Evolutionary conservation across 2,113 vertebrate species (phyloP), one percentile per base, ranked within the genome.

Genomic region (Synodontis membranacea): DNA sequence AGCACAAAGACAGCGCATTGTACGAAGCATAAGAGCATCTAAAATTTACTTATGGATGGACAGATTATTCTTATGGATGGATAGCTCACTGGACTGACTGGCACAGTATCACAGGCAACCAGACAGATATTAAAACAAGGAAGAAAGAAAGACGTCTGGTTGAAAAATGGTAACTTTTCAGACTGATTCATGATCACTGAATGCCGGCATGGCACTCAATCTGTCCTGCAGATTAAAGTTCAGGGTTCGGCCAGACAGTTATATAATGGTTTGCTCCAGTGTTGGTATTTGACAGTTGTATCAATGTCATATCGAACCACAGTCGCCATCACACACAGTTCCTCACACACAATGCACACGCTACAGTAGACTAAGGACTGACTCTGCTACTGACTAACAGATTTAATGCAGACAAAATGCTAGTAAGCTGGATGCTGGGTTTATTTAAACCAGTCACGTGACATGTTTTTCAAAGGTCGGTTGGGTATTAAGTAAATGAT

Each of bases 191-290:
- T 37, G 31, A 25, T 83, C 48, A 62, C 1, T 17, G 54, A 52
- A 21, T 17, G 2, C 21, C 76, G 83, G 68, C 39, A 60, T 84
- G 48, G 5, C 82, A 39, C 34, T 84, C n/a, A 5, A 25, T 52
- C 34, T 17, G 5, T 23, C 56, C 80, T 50, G 31, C 4, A 34
- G 8, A n/a, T 23, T 50, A 2, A 56, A 56, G 23, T 70, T 31
- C 23, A 54, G 23, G 21, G 66, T 72, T 84, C 25, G 31, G 37
- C 52, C 48, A 37, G 54, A 62, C 37, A 52, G 68, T 87, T 83
- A 83, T 39, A 56, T 46, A 87, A 87, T 11, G 8, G 14, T 37
- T 70, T 60, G 34, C 11, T 74, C 46, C 54, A 60, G 54, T 56
- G 21, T 4, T 28, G 70, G 68, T 50, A 64, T 84, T 31, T 68